phyloP scores from a whole-genome alignment of 2,888 invertebrate species.

The Zeuzera pyrina region DNA sequence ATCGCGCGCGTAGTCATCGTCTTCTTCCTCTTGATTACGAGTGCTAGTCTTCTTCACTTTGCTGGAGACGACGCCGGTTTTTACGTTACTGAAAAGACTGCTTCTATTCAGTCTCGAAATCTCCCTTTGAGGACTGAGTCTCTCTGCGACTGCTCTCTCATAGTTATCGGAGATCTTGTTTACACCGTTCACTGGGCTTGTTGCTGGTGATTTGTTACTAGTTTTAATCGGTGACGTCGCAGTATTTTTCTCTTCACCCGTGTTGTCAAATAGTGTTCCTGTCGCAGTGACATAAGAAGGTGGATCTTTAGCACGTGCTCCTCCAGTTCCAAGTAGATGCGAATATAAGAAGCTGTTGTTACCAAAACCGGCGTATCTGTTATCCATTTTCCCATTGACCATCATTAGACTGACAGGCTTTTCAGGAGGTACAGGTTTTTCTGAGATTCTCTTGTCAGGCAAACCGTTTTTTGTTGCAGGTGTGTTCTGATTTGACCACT shows the following conservation, averaged over 20 bases:
- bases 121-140: slow-evolving; percentile 53
- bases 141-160: slow-evolving; percentile 58
- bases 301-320: slow-evolving; percentile 50
- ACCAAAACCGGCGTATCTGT: slow-evolving; percentile 43
- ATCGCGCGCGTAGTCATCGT: slow-evolving; percentile 69
- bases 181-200: slow-evolving; percentile 55
- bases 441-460: slow-evolving; percentile 43
- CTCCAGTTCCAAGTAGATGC: slow-evolving; percentile 43
- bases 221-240: slow-evolving; percentile 39
- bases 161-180: slow-evolving; percentile 68
- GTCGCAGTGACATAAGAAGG: slow-evolving; percentile 51
- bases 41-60: slow-evolving; percentile 37
- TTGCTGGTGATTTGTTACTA: slow-evolving; percentile 32
- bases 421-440: slow-evolving; percentile 63
- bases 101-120: slow-evolving; percentile 44
- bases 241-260: slow-evolving; percentile 19
- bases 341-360: slow-evolving; percentile 67
- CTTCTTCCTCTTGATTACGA: slow-evolving; percentile 47
- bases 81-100: slow-evolving; percentile 57
- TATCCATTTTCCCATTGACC: slow-evolving; percentile 63
- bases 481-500: slow-evolving; percentile 29
- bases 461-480: slow-evolving; percentile 33
- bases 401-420: slow-evolving; percentile 65
- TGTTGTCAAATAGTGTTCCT: slow-evolving; percentile 36
- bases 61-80: slow-evolving; percentile 56